These are phyloP conservation scores for Adineta ricciae DNA, from an alignment of 2,888 invertebrate genomes.

Conservation along the genomic window DNA sequence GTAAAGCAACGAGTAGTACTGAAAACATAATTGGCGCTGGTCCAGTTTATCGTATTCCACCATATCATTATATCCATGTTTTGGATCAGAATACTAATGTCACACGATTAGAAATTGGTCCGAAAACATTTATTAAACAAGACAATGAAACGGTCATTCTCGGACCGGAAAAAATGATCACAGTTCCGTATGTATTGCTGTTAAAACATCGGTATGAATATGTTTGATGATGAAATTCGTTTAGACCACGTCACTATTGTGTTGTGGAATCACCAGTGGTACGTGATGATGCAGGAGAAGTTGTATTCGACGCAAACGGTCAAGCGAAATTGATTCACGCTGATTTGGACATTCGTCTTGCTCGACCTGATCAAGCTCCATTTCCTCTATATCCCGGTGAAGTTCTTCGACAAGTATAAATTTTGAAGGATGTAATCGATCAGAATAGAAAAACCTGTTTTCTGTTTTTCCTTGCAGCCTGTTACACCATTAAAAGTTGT, in stretches of 20 bases:
- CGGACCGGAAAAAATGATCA: constrained; percentile 33
- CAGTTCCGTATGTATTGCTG: constrained; percentile 28
- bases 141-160: constrained; percentile 52
- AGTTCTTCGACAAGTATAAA: constrained; percentile 36
- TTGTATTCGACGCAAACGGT: constrained; percentile 46
- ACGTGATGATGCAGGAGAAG: constrained; percentile 43
- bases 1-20: neutral
- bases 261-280: constrained; percentile 52
- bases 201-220: too few relatives aligned
- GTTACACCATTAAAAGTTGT: constrained; percentile 49
- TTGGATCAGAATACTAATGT: constrained; percentile 53
- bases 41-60: constrained; percentile 46
- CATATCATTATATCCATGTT: constrained; percentile 53
- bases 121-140: constrained; percentile 52
- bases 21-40: neutral
- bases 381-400: constrained; percentile 54
- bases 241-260: constrained; percentile 49
- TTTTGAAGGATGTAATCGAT: constrained; percentile 37
- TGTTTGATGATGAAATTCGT: neutral
- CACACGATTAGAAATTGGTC: constrained; percentile 52
- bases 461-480: neutral
- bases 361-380: constrained; percentile 47
- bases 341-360: constrained; percentile 52
- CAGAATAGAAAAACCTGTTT: constrained; percentile 35
- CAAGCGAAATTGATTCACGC: constrained; percentile 51